phyloP scores from a whole-genome alignment of 2,797 vertebrate genomes.

The Lateolabrax maculatus region DNA sequence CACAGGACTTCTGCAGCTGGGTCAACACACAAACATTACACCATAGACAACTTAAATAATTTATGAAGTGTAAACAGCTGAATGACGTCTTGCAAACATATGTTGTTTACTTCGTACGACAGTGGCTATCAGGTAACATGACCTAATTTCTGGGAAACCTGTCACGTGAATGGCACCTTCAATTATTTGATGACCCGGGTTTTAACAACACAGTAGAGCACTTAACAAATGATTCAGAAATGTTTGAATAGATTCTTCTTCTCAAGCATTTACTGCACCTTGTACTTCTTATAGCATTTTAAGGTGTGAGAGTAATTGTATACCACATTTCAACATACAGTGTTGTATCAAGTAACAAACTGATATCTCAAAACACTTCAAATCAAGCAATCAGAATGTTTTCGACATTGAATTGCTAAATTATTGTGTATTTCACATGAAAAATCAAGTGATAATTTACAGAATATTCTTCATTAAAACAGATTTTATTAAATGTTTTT shows the following conservation, averaged over 20 bases:
- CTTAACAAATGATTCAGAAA: slow-evolving; percentile 6
- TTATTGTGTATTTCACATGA: background rate
- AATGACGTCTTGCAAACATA: slow-evolving; percentile 64
- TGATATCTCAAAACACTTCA: background rate
- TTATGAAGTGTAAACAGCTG: slow-evolving; percentile 45
- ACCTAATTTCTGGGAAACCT: slow-evolving; percentile 41
- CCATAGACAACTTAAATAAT: slow-evolving; percentile 20
- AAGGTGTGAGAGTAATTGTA: background rate
- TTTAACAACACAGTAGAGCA: slow-evolving; percentile 20
- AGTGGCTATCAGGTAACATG: slow-evolving; percentile 42
- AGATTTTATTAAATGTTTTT: background rate
- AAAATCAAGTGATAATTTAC: background rate
- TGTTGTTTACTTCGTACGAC: slow-evolving; percentile 77
- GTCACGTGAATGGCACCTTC: slow-evolving; percentile 29
- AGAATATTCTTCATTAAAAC: background rate
- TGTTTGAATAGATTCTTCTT: background rate
- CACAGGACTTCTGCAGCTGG: background rate
- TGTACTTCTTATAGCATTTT: background rate
- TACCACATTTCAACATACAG: background rate
- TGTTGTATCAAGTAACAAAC: background rate
- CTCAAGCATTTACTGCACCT: background rate
- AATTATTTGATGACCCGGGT: slow-evolving; percentile 54
- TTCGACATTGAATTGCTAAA: background rate
- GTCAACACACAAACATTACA: slow-evolving; percentile 8
- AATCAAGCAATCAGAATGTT: background rate